Evolutionary conservation across 2,888 invertebrate species (phyloP).

Genomic region (Hesperia comma): DNA sequence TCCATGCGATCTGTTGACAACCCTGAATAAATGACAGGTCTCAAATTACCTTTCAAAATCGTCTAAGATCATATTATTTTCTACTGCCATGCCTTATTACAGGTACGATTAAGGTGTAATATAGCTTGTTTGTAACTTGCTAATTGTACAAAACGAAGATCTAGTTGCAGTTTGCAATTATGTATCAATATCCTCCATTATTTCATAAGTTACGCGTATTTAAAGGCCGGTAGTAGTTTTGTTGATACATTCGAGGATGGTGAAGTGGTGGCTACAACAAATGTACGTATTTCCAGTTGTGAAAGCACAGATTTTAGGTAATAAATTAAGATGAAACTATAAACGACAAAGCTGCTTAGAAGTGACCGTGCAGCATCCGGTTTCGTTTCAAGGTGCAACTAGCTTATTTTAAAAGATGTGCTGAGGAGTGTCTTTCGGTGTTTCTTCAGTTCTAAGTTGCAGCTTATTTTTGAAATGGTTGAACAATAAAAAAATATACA

Average conservation of each 20-base stretch:
- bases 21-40: not conserved
- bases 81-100: not conserved
- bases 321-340: too few species aligned
- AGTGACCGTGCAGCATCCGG: too few species aligned
- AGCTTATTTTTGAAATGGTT: too few species aligned
- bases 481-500: too few species aligned
- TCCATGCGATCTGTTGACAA: not conserved
- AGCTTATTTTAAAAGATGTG: too few species aligned
- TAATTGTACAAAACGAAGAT: not conserved
- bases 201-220: not conserved
- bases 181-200: slow-evolving; percentile 1
- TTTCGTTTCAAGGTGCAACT: too few species aligned
- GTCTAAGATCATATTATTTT: not conserved
- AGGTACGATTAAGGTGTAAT: not conserved
- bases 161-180: not conserved
- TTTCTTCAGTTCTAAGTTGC: too few species aligned
- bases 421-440: too few species aligned
- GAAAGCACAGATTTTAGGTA: too few species aligned
- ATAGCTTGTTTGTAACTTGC: not conserved
- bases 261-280: not conserved
- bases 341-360: too few species aligned
- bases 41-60: not conserved
- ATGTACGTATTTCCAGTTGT: not conserved
- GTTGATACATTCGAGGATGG: not conserved
- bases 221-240: not conserved